These are phyloP conservation scores for Cephus runcator DNA, from an alignment of 2,888 invertebrate genomes.

Conservation along the genomic window DNA sequence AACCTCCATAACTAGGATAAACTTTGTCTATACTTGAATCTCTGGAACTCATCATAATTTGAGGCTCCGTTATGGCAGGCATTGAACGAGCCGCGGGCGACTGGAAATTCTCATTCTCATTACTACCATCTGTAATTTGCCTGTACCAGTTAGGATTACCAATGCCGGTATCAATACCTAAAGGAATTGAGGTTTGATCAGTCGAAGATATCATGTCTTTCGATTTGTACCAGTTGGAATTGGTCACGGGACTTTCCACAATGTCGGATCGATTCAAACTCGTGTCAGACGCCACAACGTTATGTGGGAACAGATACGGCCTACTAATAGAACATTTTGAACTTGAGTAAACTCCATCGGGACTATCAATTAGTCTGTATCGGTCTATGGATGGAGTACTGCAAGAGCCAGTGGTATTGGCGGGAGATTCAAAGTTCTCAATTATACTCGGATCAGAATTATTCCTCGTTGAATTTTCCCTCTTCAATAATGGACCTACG, in stretches of 20 bases:
- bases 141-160: constrained; percentile 33
- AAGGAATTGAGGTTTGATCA: constrained; percentile 71
- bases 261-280: constrained; percentile 34
- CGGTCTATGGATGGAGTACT: constrained; percentile 10
- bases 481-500: constrained; percentile 54
- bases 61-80: constrained; percentile 24
- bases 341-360: constrained; percentile 44
- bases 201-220: constrained; percentile 69
- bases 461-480: constrained; percentile 47
- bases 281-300: constrained; percentile 61
- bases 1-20: background rate
- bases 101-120: background rate
- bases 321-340: constrained; percentile 52
- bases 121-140: background rate
- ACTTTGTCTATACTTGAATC: constrained; percentile 19
- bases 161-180: constrained; percentile 41
- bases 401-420: background rate
- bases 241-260: constrained; percentile 36
- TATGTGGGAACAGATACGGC: constrained; percentile 53
- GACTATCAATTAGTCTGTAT: constrained; percentile 44
- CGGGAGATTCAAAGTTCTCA: background rate
- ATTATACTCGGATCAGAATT: constrained; percentile 51
- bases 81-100: background rate
- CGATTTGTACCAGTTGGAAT: constrained; percentile 54
- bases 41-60: constrained; percentile 29